Evolutionary conservation across 2,888 invertebrate genomes (phyloP).

Genomic region (Caenorhabditis sinica): DNA sequence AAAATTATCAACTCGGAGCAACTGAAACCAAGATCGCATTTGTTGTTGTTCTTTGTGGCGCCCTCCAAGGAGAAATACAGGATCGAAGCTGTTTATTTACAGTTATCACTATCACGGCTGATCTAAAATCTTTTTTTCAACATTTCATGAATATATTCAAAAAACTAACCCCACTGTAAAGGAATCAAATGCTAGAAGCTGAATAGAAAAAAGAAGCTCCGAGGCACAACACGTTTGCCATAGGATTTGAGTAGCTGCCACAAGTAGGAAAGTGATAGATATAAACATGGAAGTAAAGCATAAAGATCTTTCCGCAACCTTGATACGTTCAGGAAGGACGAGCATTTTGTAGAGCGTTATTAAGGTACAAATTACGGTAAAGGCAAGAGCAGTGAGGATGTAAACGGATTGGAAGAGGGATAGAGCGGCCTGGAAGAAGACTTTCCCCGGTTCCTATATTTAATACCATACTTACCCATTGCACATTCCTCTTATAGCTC

Average conservation of each 20-base stretch:
- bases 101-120: neutral
- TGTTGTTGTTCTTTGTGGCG: neutral
- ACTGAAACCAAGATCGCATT: neutral
- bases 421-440: slow-evolving; percentile 25
- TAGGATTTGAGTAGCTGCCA: slow-evolving; percentile 26
- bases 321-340: slow-evolving; percentile 31
- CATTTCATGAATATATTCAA: too few species aligned
- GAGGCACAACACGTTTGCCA: neutral
- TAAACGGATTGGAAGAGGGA: slow-evolving; percentile 44
- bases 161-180: slow-evolving; percentile 1
- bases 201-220: neutral
- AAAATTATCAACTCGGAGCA: neutral
- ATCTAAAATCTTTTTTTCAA: neutral
- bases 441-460: neutral
- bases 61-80: neutral
- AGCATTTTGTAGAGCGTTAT: slow-evolving; percentile 42
- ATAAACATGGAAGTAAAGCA: slow-evolving; percentile 44
- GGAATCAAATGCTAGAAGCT: neutral
- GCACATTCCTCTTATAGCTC: slow-evolving; percentile 21
- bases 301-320: slow-evolving; percentile 31
- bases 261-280: slow-evolving; percentile 34
- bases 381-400: slow-evolving; percentile 21
- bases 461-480: neutral
- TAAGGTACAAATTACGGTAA: slow-evolving; percentile 27
- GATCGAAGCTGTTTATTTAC: neutral